These are phyloP conservation scores for Acrocephalus arundinaceus DNA, from an alignment of 2,113 vertebrate species.

Conservation along the genomic window DNA sequence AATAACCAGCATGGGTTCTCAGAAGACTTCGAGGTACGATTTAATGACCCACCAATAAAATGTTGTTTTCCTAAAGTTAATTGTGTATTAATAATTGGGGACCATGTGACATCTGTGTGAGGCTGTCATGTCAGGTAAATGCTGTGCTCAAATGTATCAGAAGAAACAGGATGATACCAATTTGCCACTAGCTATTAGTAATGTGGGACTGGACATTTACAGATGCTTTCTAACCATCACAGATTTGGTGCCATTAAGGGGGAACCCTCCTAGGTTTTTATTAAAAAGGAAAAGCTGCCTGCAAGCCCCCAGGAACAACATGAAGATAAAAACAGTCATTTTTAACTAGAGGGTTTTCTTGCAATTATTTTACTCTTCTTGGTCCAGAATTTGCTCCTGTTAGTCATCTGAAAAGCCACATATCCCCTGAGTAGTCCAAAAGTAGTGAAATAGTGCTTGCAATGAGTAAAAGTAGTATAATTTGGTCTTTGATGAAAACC, in stretches of 20 bases:
- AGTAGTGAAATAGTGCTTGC: not conserved
- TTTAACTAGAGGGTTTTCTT: not conserved
- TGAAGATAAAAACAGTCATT: not conserved
- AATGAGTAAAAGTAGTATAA: not conserved
- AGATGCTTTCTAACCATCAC: not conserved
- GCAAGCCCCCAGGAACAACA: not conserved
- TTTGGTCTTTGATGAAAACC: not conserved
- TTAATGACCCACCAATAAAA: conserved; percentile 28
- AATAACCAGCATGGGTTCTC: conserved; percentile 93
- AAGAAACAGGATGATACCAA: not conserved
- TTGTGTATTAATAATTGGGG: not conserved
- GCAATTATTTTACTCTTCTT: not conserved
- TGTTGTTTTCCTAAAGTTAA: conserved; percentile 29
- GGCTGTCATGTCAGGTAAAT: not conserved
- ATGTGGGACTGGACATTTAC: not conserved
- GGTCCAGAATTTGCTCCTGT: not conserved
- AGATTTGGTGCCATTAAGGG: not conserved
- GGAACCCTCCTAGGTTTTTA: not conserved
- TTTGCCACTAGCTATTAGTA: not conserved
- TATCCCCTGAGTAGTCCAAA: not conserved
- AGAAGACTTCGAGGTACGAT: conserved; percentile 90
- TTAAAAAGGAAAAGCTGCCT: not conserved
- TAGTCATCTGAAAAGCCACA: not conserved
- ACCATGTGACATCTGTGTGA: not conserved
- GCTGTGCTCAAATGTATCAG: not conserved